These are phyloP conservation scores for Melanchra persicariae DNA, from an alignment of 2,888 invertebrate genomes.

Conservation along the genomic window DNA sequence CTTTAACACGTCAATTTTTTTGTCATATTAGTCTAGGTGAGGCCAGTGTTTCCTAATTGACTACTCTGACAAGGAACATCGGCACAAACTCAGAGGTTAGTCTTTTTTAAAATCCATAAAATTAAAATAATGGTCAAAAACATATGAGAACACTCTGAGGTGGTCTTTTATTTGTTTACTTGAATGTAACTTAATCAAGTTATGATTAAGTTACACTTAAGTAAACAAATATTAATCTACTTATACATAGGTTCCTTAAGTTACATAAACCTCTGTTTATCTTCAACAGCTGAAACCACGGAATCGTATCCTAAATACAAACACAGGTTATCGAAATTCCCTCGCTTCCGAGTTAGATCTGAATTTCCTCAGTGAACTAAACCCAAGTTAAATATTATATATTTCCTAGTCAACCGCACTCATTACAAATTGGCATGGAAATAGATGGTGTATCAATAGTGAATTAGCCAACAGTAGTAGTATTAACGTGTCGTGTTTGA, in stretches of 20 bases:
- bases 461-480: slow-evolving; percentile 37
- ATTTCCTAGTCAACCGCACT: background rate
- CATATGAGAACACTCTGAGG: too few relatives aligned
- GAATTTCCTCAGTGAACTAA: background rate
- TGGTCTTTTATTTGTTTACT: too few relatives aligned
- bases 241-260: too few relatives aligned
- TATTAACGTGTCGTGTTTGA: slow-evolving; percentile 40
- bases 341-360: background rate
- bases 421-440: slow-evolving; percentile 10
- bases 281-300: background rate
- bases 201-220: background rate
- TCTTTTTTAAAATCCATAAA: too few relatives aligned
- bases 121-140: too few relatives aligned
- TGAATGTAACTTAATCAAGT: too few relatives aligned
- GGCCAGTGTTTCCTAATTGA: too few relatives aligned
- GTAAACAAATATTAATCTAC: background rate
- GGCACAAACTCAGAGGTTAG: too few relatives aligned
- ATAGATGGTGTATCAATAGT: slow-evolving; percentile 12
- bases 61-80: too few relatives aligned
- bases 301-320: slow-evolving; percentile 2
- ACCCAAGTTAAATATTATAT: slow-evolving; percentile 10
- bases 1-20: too few relatives aligned
- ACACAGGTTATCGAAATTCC: background rate
- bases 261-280: background rate
- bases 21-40: too few relatives aligned